Percentiles rank a stretch among this genome's conserved stretches.
phyloP scores from a whole-genome alignment of 2,113 vertebrate genomes.

The Anoura caudifer region DNA sequence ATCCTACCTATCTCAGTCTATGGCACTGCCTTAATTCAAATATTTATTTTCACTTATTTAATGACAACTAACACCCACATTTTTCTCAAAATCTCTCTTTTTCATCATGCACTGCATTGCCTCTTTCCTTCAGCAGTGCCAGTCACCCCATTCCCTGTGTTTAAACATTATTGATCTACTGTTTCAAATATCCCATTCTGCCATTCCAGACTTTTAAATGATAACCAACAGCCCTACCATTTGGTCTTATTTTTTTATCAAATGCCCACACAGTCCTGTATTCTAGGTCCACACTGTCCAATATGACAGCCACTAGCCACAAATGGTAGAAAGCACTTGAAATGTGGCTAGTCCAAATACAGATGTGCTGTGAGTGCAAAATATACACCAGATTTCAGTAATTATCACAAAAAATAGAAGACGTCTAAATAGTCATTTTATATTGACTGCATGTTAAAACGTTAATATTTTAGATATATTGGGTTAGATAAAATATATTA shows the following conservation, averaged over 20 bases:
- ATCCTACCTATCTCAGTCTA: not conserved
- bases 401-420: not conserved
- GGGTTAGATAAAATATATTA: not conserved
- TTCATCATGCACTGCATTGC: not conserved
- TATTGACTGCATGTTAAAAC: not conserved
- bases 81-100: not conserved
- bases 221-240: not conserved
- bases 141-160: not conserved
- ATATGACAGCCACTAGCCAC: fast-evolving
- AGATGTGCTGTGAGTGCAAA: not conserved
- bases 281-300: not conserved
- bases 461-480: not conserved
- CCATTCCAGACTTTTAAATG: not conserved
- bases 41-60: conserved; percentile 4
- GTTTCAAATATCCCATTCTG: not conserved
- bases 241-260: not conserved
- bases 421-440: not conserved
- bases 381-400: not conserved
- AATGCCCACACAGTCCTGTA: not conserved
- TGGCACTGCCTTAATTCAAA: not conserved
- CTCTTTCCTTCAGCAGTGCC: not conserved
- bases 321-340: not conserved
- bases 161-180: not conserved
- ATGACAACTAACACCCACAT: not conserved
- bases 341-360: not conserved